Base-by-base conservation (phyloP, 2,113 vertebrate genomes). In the Gadus chalcogrammus region DNA sequence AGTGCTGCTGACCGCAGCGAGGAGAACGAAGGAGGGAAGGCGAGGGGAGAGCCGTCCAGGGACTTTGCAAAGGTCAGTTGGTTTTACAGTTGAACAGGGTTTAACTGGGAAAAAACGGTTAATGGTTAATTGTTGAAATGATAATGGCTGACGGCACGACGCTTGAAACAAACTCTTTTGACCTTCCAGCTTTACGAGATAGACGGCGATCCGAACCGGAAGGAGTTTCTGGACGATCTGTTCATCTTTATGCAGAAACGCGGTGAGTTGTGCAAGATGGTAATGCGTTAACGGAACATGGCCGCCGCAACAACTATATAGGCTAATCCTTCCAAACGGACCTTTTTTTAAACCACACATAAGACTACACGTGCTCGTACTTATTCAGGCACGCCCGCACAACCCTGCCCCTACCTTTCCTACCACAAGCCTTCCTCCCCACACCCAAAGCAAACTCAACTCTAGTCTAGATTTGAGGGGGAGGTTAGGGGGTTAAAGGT, bases 171-270 rank as follows among this genome's bases (percentile, higher is more conserved):
- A 35, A 35, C 31, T 35, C 27, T 70, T 70, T 71, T 38, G 0
- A 15, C 24, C 66, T 59, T 4, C 11, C 88, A 99, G 97, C 94
- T 99, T 60, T 99, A 99, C 56, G 97, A 98, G 89, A 91, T 99
- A 80, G 97, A 99, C 69, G 87, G 81, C 62, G 96, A 99, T 67
- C 94, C 96, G 1, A 95, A 97, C 55, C 82, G 97, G 70, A 98
- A 98, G 59, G 95, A 95, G 56, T 99, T 99, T 90, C 91, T 99
- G 35, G 97, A 99, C 63, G 94, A 98, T 31, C 94, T 99, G 58
- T 99, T 99, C 75, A 52, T 96, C 81, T 99, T 96, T 61, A 99
- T 99, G 97, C 97, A 99, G 88, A 99, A 98, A 90, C 93, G 96
- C 85, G 97, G 97, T 99, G 67, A 53, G 13, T 48, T 22, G 3